Evolutionary conservation across 2,797 vertebrate genomes (phyloP), one percentile per base, ranked within the genome.

Genomic region (Neostethus bicornis): DNA sequence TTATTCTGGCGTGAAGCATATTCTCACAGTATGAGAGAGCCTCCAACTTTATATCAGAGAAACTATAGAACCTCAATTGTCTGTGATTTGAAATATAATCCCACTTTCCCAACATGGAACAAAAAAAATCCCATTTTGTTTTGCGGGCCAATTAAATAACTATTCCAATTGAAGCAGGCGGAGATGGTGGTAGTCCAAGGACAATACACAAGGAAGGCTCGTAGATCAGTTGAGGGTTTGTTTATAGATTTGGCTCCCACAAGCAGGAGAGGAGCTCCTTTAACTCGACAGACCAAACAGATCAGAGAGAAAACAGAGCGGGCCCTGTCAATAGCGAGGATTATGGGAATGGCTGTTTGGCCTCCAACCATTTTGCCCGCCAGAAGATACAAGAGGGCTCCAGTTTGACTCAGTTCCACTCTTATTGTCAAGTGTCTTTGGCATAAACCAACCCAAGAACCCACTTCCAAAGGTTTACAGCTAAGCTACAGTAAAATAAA

Each of bases 381-480:
- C 72, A 81, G 84, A 82, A 89, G 82, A 89, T 82, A 87, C 81
- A 85, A 88, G 84, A 83, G 83, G 81, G 80, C 85, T 87, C 77
- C 70, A 59, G 80, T 80, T 84, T 87, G 82, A 88, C 77, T 86
- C 84, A 83, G 80, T 75, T 75, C 76, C 79, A 74, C 79, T 80
- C 75, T 80, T 72, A 83, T 74, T 84, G 84, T 89, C 69, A 76
- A 87, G 87, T 85, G 81, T 86, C 60, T 77, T 71, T 81, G 81
- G 81, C 61, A 12, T 62, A 58, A 69, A 67, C 55, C 54, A 57
- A 66, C 63, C 61, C 50, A 48, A 34, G 26, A 50, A 70, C 13
- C 61, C 37, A 53, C 54, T 71, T 42, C 73, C 21, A 61, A 45
- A 68, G 61, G 72, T 75, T 70, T 78, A 60, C 51, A 19, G 70